Conservation (phyloP, 2,797 vertebrate genomes). For the Poliocrania exsul region DNA sequence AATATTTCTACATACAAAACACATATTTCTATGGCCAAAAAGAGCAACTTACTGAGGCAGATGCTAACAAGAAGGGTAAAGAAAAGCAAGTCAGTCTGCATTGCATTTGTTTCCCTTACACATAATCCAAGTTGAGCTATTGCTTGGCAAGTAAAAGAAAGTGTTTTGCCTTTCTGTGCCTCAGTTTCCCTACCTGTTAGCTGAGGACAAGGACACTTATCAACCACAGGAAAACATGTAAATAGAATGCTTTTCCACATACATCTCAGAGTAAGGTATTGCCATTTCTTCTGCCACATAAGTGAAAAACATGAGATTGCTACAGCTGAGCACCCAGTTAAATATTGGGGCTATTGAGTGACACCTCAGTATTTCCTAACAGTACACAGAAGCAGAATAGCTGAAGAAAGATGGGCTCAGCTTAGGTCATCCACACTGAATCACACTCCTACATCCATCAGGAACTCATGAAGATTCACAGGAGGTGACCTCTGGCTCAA, state of each 20-base stretch:
- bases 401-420: background rate
- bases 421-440: background rate
- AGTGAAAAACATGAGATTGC: background rate
- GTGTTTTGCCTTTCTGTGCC: background rate
- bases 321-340: background rate
- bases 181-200: background rate
- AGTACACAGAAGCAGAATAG: fast-evolving
- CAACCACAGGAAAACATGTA: background rate
- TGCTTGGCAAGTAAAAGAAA: background rate
- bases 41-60: background rate
- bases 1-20: no score
- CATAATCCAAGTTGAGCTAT: background rate
- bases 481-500: background rate
- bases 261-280: background rate
- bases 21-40: background rate
- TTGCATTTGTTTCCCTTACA: background rate
- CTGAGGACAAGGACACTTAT: background rate
- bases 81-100: background rate
- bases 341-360: fast-evolving
- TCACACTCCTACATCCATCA: background rate
- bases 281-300: background rate
- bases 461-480: background rate
- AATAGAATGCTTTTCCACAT: background rate
- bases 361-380: background rate
- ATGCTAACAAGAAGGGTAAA: background rate